Base-by-base conservation (phyloP, 2,888 invertebrate species). In the Trichacis sp. region DNA sequence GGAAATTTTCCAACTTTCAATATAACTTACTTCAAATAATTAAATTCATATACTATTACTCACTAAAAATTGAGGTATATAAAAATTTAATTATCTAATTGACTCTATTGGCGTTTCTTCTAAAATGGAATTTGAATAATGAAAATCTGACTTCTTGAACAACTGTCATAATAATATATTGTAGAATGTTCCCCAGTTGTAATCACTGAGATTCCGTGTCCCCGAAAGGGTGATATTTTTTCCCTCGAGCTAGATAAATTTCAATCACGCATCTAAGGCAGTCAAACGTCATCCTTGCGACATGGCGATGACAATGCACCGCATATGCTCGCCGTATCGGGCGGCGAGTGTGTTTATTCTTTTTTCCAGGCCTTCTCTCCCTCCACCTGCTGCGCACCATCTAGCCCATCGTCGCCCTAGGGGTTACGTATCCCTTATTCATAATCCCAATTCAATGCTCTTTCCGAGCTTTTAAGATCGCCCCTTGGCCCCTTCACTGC, bases 361-460 rank as follows among this genome's bases (percentile, higher is more conserved):
- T 73, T 65, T 53, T 24, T n/a, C 4, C 24, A 24, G 68, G 69
- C 72, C 65, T 53, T 62, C 64, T 52, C 65, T 64, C 36, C 38
- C 50, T 24, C 57, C 54, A 38, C 52, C 20, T 45, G 64, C 62
- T 49, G 60, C 64, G 57, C 58, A 53, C 64, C 71, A 71, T 73
- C 73, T 73, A 74, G 71, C 73, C 74, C 75, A 74, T 74, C 73
- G 74, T 71, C 74, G 71, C 74, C 75, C 77, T 72, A 70, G 72
- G 77, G 77, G 73, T 74, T 74, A 69, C 68, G 68, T 73, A 75
- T 78, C 77, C 76, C 77, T 78, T 79, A 79, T 77, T 79, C 78
- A 77, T 78, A 77, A 78, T 78, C 77, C 77, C 75, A 74, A 75
- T 78, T 78, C 78, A 79, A 77, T 79, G 78, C 76, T 76, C 77